A percentile compares a stretch with the other conserved stretches of the same genome.
Conservation (phyloP, 2,797 vertebrate genomes). For the Sebastes dallii region DNA sequence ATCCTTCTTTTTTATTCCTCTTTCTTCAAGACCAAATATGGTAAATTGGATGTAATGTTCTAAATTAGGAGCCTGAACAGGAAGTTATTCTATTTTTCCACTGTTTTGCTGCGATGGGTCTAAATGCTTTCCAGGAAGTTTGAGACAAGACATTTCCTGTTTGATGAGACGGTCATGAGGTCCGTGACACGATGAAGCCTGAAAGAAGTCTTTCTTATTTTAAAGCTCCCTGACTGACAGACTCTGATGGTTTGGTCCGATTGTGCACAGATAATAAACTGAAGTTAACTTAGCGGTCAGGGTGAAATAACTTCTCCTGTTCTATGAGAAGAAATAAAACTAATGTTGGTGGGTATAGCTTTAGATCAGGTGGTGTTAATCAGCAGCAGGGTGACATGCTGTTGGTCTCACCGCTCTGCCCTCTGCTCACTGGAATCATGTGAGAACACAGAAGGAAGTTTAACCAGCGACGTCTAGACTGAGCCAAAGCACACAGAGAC, state of each 20-base stretch:
- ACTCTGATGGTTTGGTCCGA: constrained; percentile 21
- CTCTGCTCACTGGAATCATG: constrained; percentile 28
- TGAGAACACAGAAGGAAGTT: constrained; percentile 44
- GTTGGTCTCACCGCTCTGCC: too few species aligned
- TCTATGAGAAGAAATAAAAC: background rate
- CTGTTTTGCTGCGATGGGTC: constrained; percentile 10
- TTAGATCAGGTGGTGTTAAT: constrained; percentile 38
- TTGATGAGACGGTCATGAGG: constrained; percentile 68
- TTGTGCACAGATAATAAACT: constrained; percentile 3
- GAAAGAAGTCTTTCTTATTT: constrained; percentile 70
- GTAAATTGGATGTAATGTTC: background rate
- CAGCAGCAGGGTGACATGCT: background rate
- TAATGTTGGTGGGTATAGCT: background rate
- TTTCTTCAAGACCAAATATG: background rate
- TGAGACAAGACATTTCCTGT: constrained; percentile 67
- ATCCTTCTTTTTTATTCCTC: background rate
- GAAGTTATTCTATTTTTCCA: constrained; percentile 9
- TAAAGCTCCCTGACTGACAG: constrained; percentile 1
- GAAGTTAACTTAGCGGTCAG: background rate
- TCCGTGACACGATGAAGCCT: constrained; percentile 44
- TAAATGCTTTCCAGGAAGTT: constrained; percentile 63
- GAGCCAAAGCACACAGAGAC: constrained; percentile 56
- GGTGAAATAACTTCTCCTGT: background rate
- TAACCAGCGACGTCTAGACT: background rate
- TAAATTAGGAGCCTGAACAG: constrained; percentile 4